Percentiles rank a stretch among this genome's conserved stretches.
Evolutionary conservation across 1,140 invertebrate genomes (phyloP).

Genomic region (Zeugodacus cucurbitae): DNA sequence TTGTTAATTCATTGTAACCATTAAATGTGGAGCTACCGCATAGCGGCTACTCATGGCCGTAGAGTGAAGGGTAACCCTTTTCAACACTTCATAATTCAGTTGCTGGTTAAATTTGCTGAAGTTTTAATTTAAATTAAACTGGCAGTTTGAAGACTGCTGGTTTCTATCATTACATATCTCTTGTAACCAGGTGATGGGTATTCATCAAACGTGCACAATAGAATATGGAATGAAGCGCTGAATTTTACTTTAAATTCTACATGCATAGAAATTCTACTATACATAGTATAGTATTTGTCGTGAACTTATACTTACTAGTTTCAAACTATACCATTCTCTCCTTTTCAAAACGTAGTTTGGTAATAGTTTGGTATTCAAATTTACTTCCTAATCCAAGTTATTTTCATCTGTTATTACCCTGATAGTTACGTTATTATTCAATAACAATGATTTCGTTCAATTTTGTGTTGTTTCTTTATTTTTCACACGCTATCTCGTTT

Average conservation of each 20-base stretch:
- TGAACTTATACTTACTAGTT: too few relatives aligned
- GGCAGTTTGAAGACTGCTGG: background rate
- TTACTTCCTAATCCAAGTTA: too few relatives aligned
- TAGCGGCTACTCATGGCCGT: background rate
- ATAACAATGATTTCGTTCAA: too few relatives aligned
- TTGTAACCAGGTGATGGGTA: background rate
- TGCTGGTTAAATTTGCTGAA: background rate
- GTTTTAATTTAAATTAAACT: background rate
- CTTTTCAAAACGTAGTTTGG: too few relatives aligned
- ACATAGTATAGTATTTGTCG: too few relatives aligned
- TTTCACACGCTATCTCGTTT: background rate
- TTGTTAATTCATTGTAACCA: background rate
- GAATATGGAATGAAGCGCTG: background rate
- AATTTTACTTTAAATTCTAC: too few relatives aligned
- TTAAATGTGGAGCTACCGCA: background rate
- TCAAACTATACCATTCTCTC: too few relatives aligned
- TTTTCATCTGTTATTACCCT: too few relatives aligned
- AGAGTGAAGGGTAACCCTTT: background rate
- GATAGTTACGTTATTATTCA: too few relatives aligned
- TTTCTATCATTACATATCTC: too few relatives aligned
- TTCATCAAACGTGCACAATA: background rate
- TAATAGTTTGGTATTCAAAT: too few relatives aligned
- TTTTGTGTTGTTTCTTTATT: background rate
- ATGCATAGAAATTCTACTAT: too few relatives aligned
- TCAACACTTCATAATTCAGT: slow-evolving; percentile 12